Evolutionary conservation across 2,113 vertebrate genomes (phyloP), one percentile per base, ranked within the genome.

Genomic region (Microtus ochrogaster): DNA sequence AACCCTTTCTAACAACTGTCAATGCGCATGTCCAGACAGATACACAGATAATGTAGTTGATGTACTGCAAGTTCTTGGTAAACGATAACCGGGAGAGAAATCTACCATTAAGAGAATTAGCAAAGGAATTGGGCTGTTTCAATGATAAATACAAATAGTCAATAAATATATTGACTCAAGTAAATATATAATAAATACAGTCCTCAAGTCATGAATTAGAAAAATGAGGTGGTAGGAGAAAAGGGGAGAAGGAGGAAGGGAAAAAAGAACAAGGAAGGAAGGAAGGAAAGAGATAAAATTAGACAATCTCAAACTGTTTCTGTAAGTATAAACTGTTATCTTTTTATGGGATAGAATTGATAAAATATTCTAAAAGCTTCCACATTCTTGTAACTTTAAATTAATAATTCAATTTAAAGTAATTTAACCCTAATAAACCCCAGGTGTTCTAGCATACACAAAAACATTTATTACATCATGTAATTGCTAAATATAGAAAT

Each of bases 1-100:
- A 94, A 91, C 17, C 61, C 58, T 47, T 82, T 94, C 85, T 86
- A 70, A 89, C 55, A 79, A 96, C 70, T 68, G 58, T 91, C 49
- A 76, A 76, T 49, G 30, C 65, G 39, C 52, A 55, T 63, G 63
- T 58, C 47, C 39, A 24, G 76, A 76, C 65, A 85, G 81, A 92
- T 44, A 47, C 39, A 76, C 36, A 52, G 65, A 55, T 73, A 73
- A 61, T 47, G 11, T 9, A 10, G 6, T 55, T 30, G 24, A 41
- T 89, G 41, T 70, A n/a, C 33, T 70, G 30, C 30, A 41, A 91
- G 33, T 81, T n/a, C 41, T 90, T 78, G 65, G 72, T 72, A 84
- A 94, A 94, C 19, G 47, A 77, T 30, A 44, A n/a, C 36, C 7
- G 47, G 47, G 74, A 94, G 36, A 77, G 39, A 58, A 93, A 11